phyloP scores from a whole-genome alignment of 2,113 vertebrate genomes.

The Corythornis madagascariensis region DNA sequence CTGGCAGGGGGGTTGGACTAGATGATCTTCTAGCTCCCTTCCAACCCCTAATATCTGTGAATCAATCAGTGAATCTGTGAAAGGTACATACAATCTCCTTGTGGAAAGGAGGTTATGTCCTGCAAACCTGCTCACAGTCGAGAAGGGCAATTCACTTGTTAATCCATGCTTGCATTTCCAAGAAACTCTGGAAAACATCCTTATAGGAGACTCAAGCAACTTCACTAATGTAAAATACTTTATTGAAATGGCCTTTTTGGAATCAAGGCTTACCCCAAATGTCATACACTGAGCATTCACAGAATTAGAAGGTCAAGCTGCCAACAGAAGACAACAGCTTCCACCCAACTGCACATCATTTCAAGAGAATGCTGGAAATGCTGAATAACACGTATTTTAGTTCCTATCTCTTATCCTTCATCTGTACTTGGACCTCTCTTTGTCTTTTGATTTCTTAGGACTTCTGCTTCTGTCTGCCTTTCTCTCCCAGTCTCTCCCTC shows the following conservation, averaged over 20 bases:
- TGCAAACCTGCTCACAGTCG: neutral
- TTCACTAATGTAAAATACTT: neutral
- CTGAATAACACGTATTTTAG: neutral
- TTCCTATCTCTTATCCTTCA: conserved; percentile 37
- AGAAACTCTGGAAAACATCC: neutral
- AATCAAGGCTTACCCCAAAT: neutral
- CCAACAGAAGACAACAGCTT: neutral
- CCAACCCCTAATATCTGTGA: no score
- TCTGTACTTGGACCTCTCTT: conserved; percentile 83
- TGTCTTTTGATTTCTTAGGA: conserved; percentile 86
- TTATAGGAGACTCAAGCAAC: neutral
- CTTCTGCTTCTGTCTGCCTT: conserved; percentile 82
- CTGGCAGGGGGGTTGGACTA: no score
- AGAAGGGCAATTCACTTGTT: neutral
- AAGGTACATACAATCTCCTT: neutral
- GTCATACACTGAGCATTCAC: neutral
- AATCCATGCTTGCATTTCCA: neutral
- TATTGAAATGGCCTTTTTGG: conserved; percentile 23
- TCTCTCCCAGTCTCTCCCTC: conserved; percentile 74
- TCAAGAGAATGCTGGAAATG: neutral
- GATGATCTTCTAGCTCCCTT: no score
- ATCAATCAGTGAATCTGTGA: no score
- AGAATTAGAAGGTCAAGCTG: neutral
- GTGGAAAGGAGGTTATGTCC: neutral
- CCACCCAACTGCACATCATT: neutral